phyloP scores from a whole-genome alignment of 92 coral and sea anemone genomes.

The Virgularia gustaviana region DNA sequence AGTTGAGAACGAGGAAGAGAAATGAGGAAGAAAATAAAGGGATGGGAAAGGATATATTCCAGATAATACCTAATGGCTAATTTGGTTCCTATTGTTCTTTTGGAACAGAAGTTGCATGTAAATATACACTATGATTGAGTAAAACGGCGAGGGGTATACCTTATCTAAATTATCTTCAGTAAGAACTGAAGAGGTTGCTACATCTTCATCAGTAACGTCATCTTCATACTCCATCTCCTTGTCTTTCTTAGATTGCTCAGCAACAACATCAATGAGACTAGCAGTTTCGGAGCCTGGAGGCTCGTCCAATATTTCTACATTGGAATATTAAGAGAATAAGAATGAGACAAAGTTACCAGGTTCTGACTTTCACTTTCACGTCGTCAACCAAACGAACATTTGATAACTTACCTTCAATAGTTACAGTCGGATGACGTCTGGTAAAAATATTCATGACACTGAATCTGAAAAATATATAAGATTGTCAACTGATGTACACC shows the following conservation, averaged over 20 bases:
- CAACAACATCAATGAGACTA: conserved; percentile 62
- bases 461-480: conserved; percentile 47
- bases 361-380: neutral
- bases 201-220: conserved; percentile 68
- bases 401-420: conserved; percentile 63
- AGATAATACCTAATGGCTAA: too few relatives aligned
- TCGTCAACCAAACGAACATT: neutral
- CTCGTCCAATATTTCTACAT: conserved; percentile 45
- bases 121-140: neutral
- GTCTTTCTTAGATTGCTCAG: conserved; percentile 43
- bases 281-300: conserved; percentile 64
- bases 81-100: too few relatives aligned
- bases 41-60: too few relatives aligned
- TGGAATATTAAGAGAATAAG: neutral
- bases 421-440: conserved; percentile 65
- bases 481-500: too few relatives aligned
- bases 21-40: too few relatives aligned
- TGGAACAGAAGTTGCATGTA: neutral
- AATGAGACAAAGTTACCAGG: neutral
- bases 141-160: neutral
- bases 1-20: too few relatives aligned
- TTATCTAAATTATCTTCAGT: conserved; percentile 59
- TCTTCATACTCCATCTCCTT: conserved; percentile 62
- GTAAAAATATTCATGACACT: conserved; percentile 93
- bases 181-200: conserved; percentile 11